Base-by-base conservation (phyloP, 2,888 invertebrate species). In the Ophioninae sp. region DNA sequence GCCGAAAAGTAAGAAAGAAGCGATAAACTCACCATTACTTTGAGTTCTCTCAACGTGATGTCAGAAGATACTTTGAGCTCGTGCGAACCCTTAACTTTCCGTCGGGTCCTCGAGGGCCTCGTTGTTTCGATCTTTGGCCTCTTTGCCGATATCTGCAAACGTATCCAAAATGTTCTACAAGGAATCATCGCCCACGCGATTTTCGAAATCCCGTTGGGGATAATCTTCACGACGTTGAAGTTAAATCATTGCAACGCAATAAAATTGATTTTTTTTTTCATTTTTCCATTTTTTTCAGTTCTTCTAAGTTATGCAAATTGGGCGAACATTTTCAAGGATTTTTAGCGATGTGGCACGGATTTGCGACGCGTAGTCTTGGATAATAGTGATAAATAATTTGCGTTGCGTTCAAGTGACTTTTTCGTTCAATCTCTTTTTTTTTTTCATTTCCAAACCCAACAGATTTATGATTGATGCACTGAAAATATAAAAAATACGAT, bases 11-110 rank as follows among this genome's bases (percentile, higher is more conserved):
- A 13, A 6, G 13, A 67, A n/a, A 64, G 63, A 71, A 71, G 9
- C 64, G 39, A 67, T 23, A 74, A 39, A 87, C 90, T 89, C 80
- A 92, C 92, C 92, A 91, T 90, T 51, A 92, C 89, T 88, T 92
- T 92, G 23, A 92, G 88, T 69, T 91, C 91, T 80, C 90, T 91
- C 56, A 92, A 81, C 13, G 92, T 92, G 78, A 90, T 91, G 72
- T 90, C 90, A 10, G 92, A 92, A 17, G 91, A 91, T 44, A 92
- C 92, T 84, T 91, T 92, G 37, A 92, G 87, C 78, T 92, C 91
- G 82, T 92, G 91, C 39, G 90, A 91, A 51, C 91, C 91, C 83
- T 92, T 91, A 67, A 90, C 81, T 90, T 91, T 91, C 87, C 92
- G 89, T 77, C 92, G 89, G 59, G 90, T 89, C 75, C 92, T 90